Percentiles rank a stretch among this genome's conserved stretches.
Evolutionary conservation across 2,797 vertebrate species (phyloP).

Genomic region (Eutrigla gurnardus): DNA sequence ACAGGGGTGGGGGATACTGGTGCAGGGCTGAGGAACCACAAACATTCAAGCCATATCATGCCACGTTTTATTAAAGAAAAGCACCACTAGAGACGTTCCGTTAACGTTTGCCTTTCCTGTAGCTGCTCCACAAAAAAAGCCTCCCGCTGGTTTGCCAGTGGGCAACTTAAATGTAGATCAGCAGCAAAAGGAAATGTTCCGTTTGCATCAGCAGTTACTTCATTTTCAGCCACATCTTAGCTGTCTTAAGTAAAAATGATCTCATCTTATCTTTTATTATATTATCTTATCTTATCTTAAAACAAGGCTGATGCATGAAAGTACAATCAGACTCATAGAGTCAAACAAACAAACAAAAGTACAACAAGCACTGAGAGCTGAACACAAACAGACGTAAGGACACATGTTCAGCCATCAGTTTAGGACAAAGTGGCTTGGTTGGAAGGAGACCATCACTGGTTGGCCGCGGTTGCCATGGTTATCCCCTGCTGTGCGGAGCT

Average conservation of each 20-base stretch:
- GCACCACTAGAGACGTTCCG: background rate
- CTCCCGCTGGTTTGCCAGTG: background rate
- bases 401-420: too few species aligned
- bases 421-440: background rate
- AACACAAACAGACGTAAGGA: constrained; percentile 8
- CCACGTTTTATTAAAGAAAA: background rate
- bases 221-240: background rate
- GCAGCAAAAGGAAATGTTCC: constrained; percentile 15
- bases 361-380: background rate
- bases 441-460: background rate
- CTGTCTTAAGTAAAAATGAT: background rate
- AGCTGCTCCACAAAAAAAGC: background rate
- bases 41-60: background rate
- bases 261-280: too few species aligned
- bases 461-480: constrained; percentile 7
- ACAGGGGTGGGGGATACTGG: background rate
- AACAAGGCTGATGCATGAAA: background rate
- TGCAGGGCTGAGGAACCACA: background rate
- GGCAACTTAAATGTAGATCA: constrained; percentile 7
- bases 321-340: background rate
- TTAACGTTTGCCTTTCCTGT: background rate
- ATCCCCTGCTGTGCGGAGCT: constrained; percentile 12
- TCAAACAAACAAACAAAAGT: constrained; percentile 21
- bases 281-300: background rate
- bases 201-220: constrained; percentile 11